A percentile compares a stretch with the other conserved stretches of the same genome.
Conservation (phyloP, 2,113 vertebrate species). For the Siphamia tubifer region DNA sequence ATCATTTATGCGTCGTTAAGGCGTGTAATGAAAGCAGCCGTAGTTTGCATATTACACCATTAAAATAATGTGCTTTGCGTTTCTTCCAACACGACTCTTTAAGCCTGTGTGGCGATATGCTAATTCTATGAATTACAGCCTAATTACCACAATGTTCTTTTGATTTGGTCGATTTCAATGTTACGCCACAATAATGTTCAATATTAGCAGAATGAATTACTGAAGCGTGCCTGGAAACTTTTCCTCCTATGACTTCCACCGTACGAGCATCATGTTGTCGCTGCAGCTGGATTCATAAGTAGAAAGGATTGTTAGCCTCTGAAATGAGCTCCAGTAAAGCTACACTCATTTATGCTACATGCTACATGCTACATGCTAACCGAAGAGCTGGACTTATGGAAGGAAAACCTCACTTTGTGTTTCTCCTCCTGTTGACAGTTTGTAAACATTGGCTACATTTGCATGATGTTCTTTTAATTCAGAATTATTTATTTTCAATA, state of each 20-base stretch:
- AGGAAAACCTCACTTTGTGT: conserved; percentile 35
- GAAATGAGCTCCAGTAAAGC: conserved; percentile 67
- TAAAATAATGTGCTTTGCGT: conserved; percentile 99
- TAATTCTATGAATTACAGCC: conserved; percentile 97
- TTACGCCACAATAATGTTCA: conserved; percentile 81
- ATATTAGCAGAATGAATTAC: conserved; percentile 80
- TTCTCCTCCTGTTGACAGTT: too few relatives aligned
- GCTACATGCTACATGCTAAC: conserved; percentile 63
- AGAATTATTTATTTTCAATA: too few relatives aligned
- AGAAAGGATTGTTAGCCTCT: conserved; percentile 68
- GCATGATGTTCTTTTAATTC: too few relatives aligned
- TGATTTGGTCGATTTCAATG: conserved; percentile 97
- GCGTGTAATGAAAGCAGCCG: conserved; percentile 97
- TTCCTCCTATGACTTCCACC: conserved; percentile 62
- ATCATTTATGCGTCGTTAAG: conserved; percentile 99
- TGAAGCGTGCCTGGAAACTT: conserved; percentile 77
- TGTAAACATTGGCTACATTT: too few relatives aligned
- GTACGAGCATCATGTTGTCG: conserved; percentile 43
- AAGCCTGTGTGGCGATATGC: conserved; percentile 94
- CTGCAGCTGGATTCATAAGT: conserved; percentile 63
- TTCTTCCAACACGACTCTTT: conserved; percentile 97
- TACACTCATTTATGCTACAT: conserved; percentile 62
- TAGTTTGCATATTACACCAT: conserved; percentile 99
- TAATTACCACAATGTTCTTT: conserved; percentile 99
- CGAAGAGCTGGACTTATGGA: conserved; percentile 44